Evolutionary conservation across 2,888 invertebrate species (phyloP).

Genomic region (Philereme transversata): DNA sequence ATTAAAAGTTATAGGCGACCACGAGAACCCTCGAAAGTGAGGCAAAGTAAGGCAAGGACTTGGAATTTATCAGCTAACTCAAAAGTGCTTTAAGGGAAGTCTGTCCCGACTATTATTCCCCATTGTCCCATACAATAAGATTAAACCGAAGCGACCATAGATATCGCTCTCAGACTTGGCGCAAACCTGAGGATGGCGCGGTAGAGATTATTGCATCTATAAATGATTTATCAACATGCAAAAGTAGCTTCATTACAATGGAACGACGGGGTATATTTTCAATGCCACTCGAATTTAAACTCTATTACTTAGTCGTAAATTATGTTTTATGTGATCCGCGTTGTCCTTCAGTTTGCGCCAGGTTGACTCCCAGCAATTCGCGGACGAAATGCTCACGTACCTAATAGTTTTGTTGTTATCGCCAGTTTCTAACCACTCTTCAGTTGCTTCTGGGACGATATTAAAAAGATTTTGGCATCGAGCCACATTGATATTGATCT

Average conservation of each 20-base stretch:
- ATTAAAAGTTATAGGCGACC: constrained; percentile 75
- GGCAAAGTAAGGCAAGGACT: constrained; percentile 59
- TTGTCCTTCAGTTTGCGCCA: constrained; percentile 42
- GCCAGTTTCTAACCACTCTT: constrained; percentile 70
- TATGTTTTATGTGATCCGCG: constrained; percentile 9
- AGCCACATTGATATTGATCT: constrained; percentile 82
- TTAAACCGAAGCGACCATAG: constrained; percentile 68
- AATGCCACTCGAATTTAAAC: constrained; percentile 11
- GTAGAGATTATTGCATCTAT: constrained; percentile 24
- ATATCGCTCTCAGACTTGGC: constrained; percentile 47
- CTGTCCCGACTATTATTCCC: constrained; percentile 68
- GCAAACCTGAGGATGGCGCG: constrained; percentile 28
- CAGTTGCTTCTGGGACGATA: constrained; percentile 76
- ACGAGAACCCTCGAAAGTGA: constrained; percentile 66
- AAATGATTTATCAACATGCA: constrained; percentile 28
- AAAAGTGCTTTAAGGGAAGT: constrained; percentile 69
- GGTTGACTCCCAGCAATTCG: constrained; percentile 52
- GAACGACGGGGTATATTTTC: constrained; percentile 7
- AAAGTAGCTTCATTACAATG: constrained; percentile 19
- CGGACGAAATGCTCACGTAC: constrained; percentile 66
- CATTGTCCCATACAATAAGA: constrained; percentile 76
- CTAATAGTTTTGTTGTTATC: constrained; percentile 81
- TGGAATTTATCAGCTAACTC: constrained; percentile 72
- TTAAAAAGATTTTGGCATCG: constrained; percentile 83
- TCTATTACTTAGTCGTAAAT: constrained; percentile 2